These are phyloP conservation scores for Gymnogyps californianus DNA, from an alignment of 2,113 vertebrate genomes.

Conservation along the genomic window DNA sequence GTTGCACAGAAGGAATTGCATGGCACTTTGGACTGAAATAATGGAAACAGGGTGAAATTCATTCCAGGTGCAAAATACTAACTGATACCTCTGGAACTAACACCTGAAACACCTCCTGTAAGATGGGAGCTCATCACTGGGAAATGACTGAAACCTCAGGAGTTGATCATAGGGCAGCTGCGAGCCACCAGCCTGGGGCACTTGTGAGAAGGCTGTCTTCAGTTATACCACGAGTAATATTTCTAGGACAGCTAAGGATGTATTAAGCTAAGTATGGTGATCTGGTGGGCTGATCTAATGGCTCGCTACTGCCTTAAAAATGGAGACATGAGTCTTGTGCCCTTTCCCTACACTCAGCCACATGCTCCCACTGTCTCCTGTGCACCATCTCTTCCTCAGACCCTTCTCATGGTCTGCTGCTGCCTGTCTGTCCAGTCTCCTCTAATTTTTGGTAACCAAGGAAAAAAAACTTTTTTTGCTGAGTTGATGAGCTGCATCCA, in stretches of 20 bases:
- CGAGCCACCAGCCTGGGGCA: not conserved
- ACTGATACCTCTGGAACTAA: not conserved
- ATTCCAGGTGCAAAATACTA: not conserved
- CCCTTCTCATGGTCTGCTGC: not conserved
- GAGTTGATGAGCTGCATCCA: not conserved
- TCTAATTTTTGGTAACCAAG: not conserved
- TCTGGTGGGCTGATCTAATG: not conserved
- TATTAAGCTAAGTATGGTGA: not conserved
- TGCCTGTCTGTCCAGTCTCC: not conserved
- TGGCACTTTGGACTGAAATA: not conserved
- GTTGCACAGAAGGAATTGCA: not conserved
- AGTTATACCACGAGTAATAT: not conserved
- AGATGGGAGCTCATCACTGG: not conserved
- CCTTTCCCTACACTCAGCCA: not conserved
- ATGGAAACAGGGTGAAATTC: not conserved
- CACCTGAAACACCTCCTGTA: not conserved
- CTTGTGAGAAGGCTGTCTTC: not conserved
- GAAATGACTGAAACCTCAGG: not conserved
- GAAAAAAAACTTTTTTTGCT: not conserved
- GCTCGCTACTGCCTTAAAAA: not conserved
- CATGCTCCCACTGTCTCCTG: not conserved
- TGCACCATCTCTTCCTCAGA: not conserved
- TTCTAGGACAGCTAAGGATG: not conserved
- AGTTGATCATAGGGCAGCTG: not conserved
- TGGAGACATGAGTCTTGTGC: not conserved